Base-by-base conservation (phyloP, 2,113 vertebrate species). In the Okapia johnstoni region DNA sequence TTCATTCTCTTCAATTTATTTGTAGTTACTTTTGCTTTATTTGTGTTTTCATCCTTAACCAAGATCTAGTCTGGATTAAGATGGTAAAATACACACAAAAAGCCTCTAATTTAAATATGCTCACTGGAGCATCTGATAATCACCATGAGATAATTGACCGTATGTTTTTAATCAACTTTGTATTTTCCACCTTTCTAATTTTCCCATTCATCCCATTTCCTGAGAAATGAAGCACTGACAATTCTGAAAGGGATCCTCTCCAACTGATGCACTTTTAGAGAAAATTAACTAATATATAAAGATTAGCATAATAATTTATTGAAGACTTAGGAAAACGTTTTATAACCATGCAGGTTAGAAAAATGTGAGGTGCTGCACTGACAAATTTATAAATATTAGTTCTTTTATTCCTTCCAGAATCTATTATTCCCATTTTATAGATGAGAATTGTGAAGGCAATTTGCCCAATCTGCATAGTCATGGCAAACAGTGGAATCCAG, bases 161-260 rank as follows among this genome's bases (percentile, higher is more conserved):
- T 33, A 58, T 8, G 26, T 55, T 91, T 96, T 40, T 76, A 36
- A 83, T 73, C 57, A 48, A 23, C 79, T 96, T 61, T 40, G 12
- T 46, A 61, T 92, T 90, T 92, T 92, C 25, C 16, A 76, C 54
- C 73, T 90, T 86, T 46, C n/a, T 80, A 84, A 85, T 92, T 63
- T 87, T 85, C 73, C 63, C 50, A 61, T 76, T 90, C 61, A 84
- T 79, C 50, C 36, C 21, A 93, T 84, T 89, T 96, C 50, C 81
- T 92, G 23, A n/a, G 40, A 94, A 89, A 93, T 73, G 55, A 83
- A 79, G n/a, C 48, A 54, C 5, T 86, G 46, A 43, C 40, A 33
- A 80, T 93, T 97, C 80, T 90, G 28, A 93, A 81, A 81, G 66
- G n/a, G 25, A 93, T 83, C 92, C 66, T 81, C 50, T 96, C 89